These are phyloP conservation scores for Acomys russatus DNA, from an alignment of 2,797 vertebrate genomes.

Conservation along the genomic window DNA sequence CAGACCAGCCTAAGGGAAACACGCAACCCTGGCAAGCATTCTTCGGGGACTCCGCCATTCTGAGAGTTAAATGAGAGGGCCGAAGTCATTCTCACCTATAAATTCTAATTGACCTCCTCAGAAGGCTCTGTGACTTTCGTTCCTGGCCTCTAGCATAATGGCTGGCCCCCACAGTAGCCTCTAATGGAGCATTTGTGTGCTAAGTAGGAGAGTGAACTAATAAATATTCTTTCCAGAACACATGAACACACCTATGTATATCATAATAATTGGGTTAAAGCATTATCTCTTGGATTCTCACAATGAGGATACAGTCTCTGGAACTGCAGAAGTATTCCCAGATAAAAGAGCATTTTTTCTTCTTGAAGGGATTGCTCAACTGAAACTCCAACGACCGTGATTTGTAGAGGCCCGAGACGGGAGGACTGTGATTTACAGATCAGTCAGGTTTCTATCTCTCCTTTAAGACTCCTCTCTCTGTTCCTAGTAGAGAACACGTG, in stretches of 20 bases:
- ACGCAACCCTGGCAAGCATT: background rate
- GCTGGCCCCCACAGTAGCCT: background rate
- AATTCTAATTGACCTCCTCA: background rate
- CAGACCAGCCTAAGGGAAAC: background rate
- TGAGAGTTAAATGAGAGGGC: conserved; percentile 18
- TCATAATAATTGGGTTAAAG: conserved; percentile 63
- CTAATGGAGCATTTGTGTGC: background rate
- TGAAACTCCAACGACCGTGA: conserved; percentile 53
- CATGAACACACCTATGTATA: conserved; percentile 7
- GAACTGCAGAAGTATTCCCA: conserved; percentile 43
- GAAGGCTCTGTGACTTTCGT: background rate
- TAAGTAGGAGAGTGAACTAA: conserved; percentile 52
- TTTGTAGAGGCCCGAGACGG: conserved; percentile 48
- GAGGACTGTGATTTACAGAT: conserved; percentile 27
- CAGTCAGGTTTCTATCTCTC: background rate
- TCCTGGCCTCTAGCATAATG: conserved; percentile 31
- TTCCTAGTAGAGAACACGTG: conserved; percentile 18
- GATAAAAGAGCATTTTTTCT: conserved; percentile 49
- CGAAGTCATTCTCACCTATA: conserved; percentile 17
- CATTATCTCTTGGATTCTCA: conserved; percentile 35
- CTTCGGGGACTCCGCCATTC: background rate
- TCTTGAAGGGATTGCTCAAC: conserved; percentile 40
- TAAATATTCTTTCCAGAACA: conserved; percentile 49
- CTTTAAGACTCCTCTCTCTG: conserved; percentile 13
- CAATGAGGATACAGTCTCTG: conserved; percentile 42